Conservation (phyloP, 2,113 vertebrate genomes). For the Rhinolophus sinicus region DNA sequence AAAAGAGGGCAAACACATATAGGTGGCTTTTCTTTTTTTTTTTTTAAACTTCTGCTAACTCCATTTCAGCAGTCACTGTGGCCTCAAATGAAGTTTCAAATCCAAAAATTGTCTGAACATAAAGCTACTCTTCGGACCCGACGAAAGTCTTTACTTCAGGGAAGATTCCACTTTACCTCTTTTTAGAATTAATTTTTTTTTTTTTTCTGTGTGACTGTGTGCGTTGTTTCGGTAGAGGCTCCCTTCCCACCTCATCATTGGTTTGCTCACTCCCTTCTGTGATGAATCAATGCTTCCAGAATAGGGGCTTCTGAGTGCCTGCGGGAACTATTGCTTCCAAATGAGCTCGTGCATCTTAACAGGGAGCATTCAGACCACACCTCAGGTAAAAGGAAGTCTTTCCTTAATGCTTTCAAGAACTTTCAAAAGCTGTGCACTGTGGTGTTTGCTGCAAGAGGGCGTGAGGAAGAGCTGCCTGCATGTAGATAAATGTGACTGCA, state of each 20-base stretch:
- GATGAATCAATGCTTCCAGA: slow-evolving; percentile 78
- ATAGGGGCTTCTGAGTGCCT: slow-evolving; percentile 75
- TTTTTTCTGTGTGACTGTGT: slow-evolving; percentile 27
- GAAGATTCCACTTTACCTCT: slow-evolving; percentile 63
- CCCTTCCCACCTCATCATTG: slow-evolving; percentile 77
- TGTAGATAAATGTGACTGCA: slow-evolving; percentile 40
- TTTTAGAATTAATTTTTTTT: slow-evolving; percentile 64
- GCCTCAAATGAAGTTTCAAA: slow-evolving; percentile 52
- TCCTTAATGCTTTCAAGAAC: slow-evolving; percentile 72
- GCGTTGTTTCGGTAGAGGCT: slow-evolving; percentile 75
- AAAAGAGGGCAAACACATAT: slow-evolving; percentile 13
- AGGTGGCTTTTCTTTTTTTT: neutral
- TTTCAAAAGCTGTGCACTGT: slow-evolving; percentile 58
- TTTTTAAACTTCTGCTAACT: neutral
- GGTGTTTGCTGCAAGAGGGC: slow-evolving; percentile 44
- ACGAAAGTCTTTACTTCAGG: slow-evolving; percentile 34
- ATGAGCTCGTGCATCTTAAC: slow-evolving; percentile 76
- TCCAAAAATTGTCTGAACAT: slow-evolving; percentile 53
- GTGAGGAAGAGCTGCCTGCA: slow-evolving; percentile 18
- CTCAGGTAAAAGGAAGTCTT: slow-evolving; percentile 79
- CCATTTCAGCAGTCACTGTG: slow-evolving; percentile 40
- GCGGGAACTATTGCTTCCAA: slow-evolving; percentile 72
- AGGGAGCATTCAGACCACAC: slow-evolving; percentile 75
- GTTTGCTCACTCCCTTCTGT: slow-evolving; percentile 69
- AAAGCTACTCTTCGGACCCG: slow-evolving; percentile 47